Evolutionary conservation across 2,113 vertebrate species (phyloP), one percentile per base, ranked within the genome.

Genomic region (Bufo gargarizans): DNA sequence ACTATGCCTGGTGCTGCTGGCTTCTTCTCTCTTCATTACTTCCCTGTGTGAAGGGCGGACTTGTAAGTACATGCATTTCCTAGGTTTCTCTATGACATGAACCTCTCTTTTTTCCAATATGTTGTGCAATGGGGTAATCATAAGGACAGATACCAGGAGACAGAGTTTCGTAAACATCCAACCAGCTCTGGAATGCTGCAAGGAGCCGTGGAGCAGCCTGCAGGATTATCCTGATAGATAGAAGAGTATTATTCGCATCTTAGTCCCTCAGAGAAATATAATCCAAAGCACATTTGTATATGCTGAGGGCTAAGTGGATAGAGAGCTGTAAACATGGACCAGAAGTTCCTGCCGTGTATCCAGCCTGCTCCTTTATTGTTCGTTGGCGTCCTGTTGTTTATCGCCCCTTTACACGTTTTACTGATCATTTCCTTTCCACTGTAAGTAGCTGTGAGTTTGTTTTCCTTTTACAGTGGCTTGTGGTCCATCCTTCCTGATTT

Each of bases 61-160:
- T 72, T 93, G 94, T 94, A 90, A 94, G 94, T 94, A 92, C 14
- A 19, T 79, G 10, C 71, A 47, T 55, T 6, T n/a, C 50, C 6
- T 56, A 20, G 69, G n/a, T 58, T 20, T 58, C 0, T n/a, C n/a
- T n/a, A n/a, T n/a, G n/a, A n/a, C n/a, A n/a, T n/a, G n/a, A n/a
- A n/a, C n/a, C n/a, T n/a, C n/a, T 63, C n/a, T 12, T 50, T 50
- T 45, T 43, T 22, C 11, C 45, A 20, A 50, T 50, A 65, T 67
- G n/a, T n/a, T 22, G 63, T 65, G 58, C 19, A 50, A 1, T 47
- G 4, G 8, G 8, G 47, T 83, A 53, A 67, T 4, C 14, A 4
- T 53, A n/a, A 71, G n/a, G 61, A 53, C 53, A 33, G 71, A 71
- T 22, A 22, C 9, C 2, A n/a, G 16, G 43, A 69, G 45, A 22